phyloP scores from a whole-genome alignment of 2,797 vertebrate species.

The Pogonophryne albipinna region DNA sequence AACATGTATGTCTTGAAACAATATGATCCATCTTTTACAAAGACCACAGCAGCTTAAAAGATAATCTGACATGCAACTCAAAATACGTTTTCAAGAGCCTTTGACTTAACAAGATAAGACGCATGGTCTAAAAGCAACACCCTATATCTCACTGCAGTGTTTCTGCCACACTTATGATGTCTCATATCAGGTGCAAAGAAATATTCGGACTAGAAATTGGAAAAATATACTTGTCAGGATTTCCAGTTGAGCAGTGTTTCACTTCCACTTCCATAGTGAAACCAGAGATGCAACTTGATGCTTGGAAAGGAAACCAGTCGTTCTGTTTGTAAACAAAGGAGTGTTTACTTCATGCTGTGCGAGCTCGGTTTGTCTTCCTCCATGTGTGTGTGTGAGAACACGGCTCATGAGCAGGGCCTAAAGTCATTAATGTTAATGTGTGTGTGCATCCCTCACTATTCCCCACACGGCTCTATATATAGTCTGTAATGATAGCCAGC shows the following conservation, averaged over 20 bases:
- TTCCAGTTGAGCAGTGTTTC: neutral
- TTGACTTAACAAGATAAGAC: too few species aligned
- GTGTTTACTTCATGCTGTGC: slow-evolving; percentile 63
- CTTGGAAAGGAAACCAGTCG: slow-evolving; percentile 45
- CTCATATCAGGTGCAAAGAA: too few species aligned
- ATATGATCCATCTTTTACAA: too few species aligned
- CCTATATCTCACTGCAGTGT: too few species aligned
- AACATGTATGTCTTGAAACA: too few species aligned
- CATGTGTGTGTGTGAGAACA: slow-evolving; percentile 53
- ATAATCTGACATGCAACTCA: too few species aligned
- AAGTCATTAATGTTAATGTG: slow-evolving; percentile 87
- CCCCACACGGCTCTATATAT: slow-evolving; percentile 87
- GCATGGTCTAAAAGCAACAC: too few species aligned
- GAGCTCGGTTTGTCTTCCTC: slow-evolving; percentile 40
- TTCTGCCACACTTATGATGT: too few species aligned
- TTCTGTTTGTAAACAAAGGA: slow-evolving; percentile 77
- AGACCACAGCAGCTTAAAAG: too few species aligned
- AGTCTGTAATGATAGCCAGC: slow-evolving; percentile 87
- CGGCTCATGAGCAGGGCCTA: slow-evolving; percentile 76
- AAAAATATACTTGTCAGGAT: too few species aligned
- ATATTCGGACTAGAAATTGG: too few species aligned
- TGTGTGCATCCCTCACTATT: slow-evolving; percentile 84
- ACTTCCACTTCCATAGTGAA: slow-evolving; percentile 19
- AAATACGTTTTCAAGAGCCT: too few species aligned
- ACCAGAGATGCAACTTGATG: slow-evolving; percentile 46